Conservation (phyloP, 1,140 invertebrate genomes). For the Conus ventricosus region DNA sequence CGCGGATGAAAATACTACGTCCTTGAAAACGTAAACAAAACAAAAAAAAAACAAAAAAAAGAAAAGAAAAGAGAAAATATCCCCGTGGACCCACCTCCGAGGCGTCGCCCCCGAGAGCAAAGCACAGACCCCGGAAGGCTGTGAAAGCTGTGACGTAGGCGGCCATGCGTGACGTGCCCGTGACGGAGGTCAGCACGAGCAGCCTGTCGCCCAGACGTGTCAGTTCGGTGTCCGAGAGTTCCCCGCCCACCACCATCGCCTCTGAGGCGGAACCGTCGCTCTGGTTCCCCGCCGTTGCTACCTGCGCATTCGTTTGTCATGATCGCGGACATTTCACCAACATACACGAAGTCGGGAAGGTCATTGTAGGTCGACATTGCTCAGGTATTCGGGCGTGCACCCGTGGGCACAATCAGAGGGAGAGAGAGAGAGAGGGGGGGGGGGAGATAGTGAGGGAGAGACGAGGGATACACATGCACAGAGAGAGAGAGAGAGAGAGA, state of each 20-base stretch:
- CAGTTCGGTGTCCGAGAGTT: not conserved
- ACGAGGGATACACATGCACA: too few relatives aligned
- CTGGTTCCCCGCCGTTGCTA: not conserved
- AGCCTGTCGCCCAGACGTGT: not conserved
- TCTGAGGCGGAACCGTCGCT: not conserved
- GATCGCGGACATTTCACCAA: not conserved
- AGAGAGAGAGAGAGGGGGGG: too few relatives aligned
- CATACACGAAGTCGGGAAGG: not conserved
- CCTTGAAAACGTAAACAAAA: too few relatives aligned
- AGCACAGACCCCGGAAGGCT: not conserved
- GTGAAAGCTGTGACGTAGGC: not conserved
- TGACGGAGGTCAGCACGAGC: conserved; percentile 5
- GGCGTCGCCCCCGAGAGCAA: conserved; percentile 5
- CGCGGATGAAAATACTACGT: too few relatives aligned
- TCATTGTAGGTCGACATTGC: too few relatives aligned
- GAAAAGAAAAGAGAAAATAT: too few relatives aligned
- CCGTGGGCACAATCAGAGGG: too few relatives aligned
- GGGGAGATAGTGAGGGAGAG: too few relatives aligned
- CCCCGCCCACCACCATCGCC: not conserved
- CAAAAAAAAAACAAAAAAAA: too few relatives aligned
- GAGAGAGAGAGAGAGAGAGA: too few relatives aligned
- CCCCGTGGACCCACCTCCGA: not conserved
- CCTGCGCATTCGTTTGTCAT: not conserved
- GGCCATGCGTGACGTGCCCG: conserved; percentile 6
- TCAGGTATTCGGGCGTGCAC: too few relatives aligned